Percentiles rank a stretch among this genome's conserved stretches.
Conservation (phyloP, 2,888 invertebrate genomes). For the Cheilosia variabilis region DNA sequence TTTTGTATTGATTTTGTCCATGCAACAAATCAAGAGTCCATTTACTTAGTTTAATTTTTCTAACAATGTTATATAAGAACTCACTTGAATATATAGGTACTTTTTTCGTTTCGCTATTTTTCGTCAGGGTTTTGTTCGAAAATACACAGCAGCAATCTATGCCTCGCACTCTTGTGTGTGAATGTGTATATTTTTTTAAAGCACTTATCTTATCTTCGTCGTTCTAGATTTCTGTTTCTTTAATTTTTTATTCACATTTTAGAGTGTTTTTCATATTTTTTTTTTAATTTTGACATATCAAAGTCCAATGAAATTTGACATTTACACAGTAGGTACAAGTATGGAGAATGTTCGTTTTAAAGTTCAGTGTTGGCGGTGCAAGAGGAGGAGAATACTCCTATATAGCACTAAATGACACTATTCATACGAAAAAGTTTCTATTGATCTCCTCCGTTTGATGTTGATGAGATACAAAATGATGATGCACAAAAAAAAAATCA, state of each 20-base stretch:
- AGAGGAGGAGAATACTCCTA: constrained; percentile 42
- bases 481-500: constrained; percentile 55
- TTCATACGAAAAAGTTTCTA: constrained; percentile 8
- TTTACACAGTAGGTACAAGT: constrained; percentile 35
- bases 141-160: constrained; percentile 49
- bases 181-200: constrained; percentile 40
- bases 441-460: constrained; percentile 21
- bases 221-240: constrained; percentile 62
- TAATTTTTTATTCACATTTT: constrained; percentile 54
- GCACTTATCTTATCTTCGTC: constrained; percentile 73
- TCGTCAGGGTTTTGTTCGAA: constrained; percentile 34
- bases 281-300: constrained; percentile 56
- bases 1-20: constrained; percentile 16
- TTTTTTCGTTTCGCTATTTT: constrained; percentile 32
- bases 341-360: constrained; percentile 24
- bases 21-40: constrained; percentile 44
- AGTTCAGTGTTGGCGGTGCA: constrained; percentile 17
- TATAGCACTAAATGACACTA: constrained; percentile 59
- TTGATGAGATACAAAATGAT: constrained; percentile 49
- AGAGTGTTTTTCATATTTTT: constrained; percentile 36
- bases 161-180: constrained; percentile 48
- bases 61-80: constrained; percentile 67
- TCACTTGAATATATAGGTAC: constrained; percentile 59
- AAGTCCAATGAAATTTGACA: constrained; percentile 68
- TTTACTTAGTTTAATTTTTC: constrained; percentile 15